Evolutionary conservation across 2,888 invertebrate species (phyloP).

Genomic region (Chrysomela aeneicollis): DNA sequence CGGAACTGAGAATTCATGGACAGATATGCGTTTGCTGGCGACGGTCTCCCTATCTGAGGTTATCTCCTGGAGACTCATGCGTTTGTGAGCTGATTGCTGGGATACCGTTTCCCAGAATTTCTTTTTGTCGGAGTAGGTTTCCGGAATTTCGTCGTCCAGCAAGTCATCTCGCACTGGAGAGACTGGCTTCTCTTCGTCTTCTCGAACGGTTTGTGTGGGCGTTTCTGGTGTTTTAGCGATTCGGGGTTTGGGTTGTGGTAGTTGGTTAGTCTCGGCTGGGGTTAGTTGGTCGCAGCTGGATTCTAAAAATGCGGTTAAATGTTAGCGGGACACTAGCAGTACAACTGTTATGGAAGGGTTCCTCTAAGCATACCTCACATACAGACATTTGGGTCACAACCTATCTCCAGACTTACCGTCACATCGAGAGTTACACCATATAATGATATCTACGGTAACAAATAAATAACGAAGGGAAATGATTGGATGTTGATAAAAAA

Average conservation of each 20-base stretch:
- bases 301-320: slow-evolving; percentile 61
- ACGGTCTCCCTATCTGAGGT: slow-evolving; percentile 46
- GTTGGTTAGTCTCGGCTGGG: slow-evolving; percentile 55
- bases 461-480: slow-evolving; percentile 35
- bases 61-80: slow-evolving; percentile 54
- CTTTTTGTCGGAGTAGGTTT: slow-evolving; percentile 62
- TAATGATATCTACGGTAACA: slow-evolving; percentile 44
- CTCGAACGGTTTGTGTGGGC: slow-evolving; percentile 43
- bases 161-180: slow-evolving; percentile 55
- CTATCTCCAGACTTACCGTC: slow-evolving; percentile 42
- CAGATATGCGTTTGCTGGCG: slow-evolving; percentile 53
- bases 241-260: slow-evolving; percentile 65
- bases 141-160: slow-evolving; percentile 53
- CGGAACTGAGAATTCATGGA: slow-evolving; percentile 56
- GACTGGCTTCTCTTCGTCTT: slow-evolving; percentile 47
- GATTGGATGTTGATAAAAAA: slow-evolving; percentile 35
- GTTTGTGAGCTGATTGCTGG: slow-evolving; percentile 52
- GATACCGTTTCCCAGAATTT: slow-evolving; percentile 64
- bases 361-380: slow-evolving; percentile 42
- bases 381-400: slow-evolving; percentile 45
- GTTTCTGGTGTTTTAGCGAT: slow-evolving; percentile 49
- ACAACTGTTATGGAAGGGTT: slow-evolving; percentile 40
- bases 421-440: slow-evolving; percentile 38
- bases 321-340: slow-evolving; percentile 59
- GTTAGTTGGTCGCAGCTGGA: slow-evolving; percentile 57